A percentile compares a stretch with the other conserved stretches of the same genome.
Evolutionary conservation across 2,888 invertebrate genomes (phyloP).

Genomic region (Rosalia funebris): DNA sequence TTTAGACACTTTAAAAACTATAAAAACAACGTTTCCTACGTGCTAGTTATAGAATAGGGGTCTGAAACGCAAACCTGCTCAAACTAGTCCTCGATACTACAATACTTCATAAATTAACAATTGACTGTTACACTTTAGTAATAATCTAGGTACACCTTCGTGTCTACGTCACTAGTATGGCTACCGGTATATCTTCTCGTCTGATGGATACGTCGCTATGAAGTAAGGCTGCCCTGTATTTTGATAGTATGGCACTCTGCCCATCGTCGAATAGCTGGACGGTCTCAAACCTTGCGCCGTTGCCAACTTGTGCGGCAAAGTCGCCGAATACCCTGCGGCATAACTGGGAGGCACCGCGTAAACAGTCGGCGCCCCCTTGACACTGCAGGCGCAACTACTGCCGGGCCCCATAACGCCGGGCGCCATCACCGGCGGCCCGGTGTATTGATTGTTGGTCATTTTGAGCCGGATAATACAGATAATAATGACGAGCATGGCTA

Average conservation of each 20-base stretch:
- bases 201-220: constrained; percentile 70
- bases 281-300: constrained; percentile 54
- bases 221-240: constrained; percentile 68
- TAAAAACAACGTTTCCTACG: too few relatives aligned
- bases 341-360: constrained; percentile 71
- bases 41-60: too few relatives aligned
- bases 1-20: too few relatives aligned
- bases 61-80: too few relatives aligned
- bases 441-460: constrained; percentile 74
- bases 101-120: too few relatives aligned
- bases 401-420: constrained; percentile 62
- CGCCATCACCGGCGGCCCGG: constrained; percentile 66
- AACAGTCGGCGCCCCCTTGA: constrained; percentile 65
- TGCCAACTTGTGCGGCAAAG: constrained; percentile 72
- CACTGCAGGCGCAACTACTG: constrained; percentile 68
- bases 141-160: constrained; percentile 3
- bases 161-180: constrained; percentile 22
- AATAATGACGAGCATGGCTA: constrained; percentile 86
- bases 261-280: constrained; percentile 69
- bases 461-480: constrained; percentile 82
- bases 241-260: constrained; percentile 69
- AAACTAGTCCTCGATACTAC: too few relatives aligned
- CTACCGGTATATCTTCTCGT: constrained; percentile 75
- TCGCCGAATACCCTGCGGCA: constrained; percentile 70
- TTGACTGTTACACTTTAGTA: not conserved